Conservation (phyloP, 2,113 vertebrate species). For the Thalassarche chlororhynchos region DNA sequence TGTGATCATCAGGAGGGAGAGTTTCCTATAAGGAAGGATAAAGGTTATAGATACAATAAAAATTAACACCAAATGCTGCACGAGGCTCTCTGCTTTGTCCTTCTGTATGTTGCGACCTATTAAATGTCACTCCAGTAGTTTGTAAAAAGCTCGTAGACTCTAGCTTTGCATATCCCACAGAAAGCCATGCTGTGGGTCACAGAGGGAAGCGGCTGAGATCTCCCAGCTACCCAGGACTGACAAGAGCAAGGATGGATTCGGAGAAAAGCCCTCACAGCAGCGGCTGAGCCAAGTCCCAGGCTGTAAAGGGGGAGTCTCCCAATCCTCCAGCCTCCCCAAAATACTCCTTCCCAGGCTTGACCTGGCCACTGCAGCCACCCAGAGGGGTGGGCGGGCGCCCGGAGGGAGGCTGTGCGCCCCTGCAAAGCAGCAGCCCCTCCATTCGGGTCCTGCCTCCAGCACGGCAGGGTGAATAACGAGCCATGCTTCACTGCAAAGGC, state of each 20-base stretch:
- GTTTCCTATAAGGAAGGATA: not conserved
- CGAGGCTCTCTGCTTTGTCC: not conserved
- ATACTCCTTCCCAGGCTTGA: not conserved
- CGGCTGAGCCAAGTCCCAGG: not conserved
- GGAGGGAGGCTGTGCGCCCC: not conserved
- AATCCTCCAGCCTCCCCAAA: not conserved
- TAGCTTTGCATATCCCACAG: not conserved
- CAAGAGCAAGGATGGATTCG: not conserved
- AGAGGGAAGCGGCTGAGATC: not conserved
- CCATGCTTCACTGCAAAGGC: not conserved
- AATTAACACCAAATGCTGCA: not conserved
- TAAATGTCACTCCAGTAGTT: not conserved
- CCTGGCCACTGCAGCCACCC: too few species aligned
- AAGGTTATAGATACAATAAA: not conserved
- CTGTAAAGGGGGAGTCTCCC: not conserved
- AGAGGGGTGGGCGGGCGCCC: rapidly evolving
- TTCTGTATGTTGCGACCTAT: not conserved
- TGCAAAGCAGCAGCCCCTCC: not conserved
- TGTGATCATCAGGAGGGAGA: not conserved
- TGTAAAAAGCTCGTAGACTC: not conserved
- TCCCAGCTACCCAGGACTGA: not conserved
- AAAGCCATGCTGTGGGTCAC: not conserved
- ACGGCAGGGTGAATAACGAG: not conserved
- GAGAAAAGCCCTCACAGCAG: not conserved
- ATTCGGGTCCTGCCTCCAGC: rapidly evolving